A percentile compares a stretch with the other conserved stretches of the same genome.
These are phyloP conservation scores for Adelognathus sp. DNA, from an alignment of 2,888 invertebrate genomes.

Conservation along the genomic window DNA sequence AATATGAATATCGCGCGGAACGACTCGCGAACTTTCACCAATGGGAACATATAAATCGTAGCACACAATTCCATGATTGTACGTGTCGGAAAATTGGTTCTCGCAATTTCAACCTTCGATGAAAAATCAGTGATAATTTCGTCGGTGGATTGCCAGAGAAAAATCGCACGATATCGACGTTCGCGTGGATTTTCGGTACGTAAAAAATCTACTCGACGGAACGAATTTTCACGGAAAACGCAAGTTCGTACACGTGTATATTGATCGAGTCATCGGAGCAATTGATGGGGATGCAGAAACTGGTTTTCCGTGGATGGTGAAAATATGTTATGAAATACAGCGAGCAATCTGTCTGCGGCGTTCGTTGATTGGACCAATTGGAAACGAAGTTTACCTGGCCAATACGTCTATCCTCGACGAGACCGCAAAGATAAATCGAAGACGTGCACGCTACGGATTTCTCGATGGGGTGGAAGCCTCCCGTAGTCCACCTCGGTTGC, in stretches of 20 bases:
- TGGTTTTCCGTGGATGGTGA: background rate
- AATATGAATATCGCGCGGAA: background rate
- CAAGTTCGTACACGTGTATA: too few relatives aligned
- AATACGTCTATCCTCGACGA: background rate
- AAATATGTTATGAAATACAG: background rate
- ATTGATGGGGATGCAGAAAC: background rate
- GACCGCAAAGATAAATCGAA: slow-evolving; percentile 7
- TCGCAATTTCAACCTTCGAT: background rate
- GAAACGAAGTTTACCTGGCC: background rate
- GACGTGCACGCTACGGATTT: background rate
- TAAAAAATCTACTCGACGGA: too few relatives aligned
- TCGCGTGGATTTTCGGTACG: too few relatives aligned
- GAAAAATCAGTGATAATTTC: background rate
- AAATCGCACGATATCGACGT: too few relatives aligned
- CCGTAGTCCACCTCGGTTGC: background rate
- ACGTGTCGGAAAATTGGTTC: background rate
- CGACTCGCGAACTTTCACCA: too few relatives aligned
- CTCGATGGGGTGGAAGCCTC: background rate
- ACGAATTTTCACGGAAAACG: too few relatives aligned
- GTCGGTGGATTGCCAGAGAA: too few relatives aligned
- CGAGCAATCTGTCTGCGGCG: background rate
- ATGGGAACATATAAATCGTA: background rate
- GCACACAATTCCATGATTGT: background rate
- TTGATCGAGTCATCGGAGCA: background rate
- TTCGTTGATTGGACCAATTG: slow-evolving; percentile 25